These are phyloP conservation scores for Halocynthia aurantium DNA, from an alignment of 23 tunicate species.

Conservation along the genomic window DNA sequence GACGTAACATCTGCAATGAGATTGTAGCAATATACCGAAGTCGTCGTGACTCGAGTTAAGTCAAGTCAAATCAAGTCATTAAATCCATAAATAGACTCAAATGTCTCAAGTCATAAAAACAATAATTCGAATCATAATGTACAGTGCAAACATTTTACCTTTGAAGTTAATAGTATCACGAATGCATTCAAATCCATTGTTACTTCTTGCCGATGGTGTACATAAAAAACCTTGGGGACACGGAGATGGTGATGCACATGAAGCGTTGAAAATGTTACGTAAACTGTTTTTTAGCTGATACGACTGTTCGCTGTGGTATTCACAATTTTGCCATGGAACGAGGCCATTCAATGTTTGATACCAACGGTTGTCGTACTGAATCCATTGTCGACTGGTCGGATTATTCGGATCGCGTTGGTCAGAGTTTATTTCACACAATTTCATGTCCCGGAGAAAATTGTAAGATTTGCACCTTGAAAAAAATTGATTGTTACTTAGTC, in stretches of 20 bases:
- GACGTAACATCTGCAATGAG: constrained; percentile 5
- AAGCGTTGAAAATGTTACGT: background rate
- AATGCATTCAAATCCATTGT: constrained; percentile 1
- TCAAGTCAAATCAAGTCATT: too few species aligned
- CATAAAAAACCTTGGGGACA: background rate
- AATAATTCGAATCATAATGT: too few species aligned
- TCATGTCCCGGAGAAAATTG: background rate
- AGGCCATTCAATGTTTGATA: constrained; percentile 3
- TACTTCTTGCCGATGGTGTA: background rate
- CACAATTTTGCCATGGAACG: background rate
- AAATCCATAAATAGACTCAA: too few species aligned
- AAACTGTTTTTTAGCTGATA: background rate
- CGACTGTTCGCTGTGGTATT: constrained; percentile 2
- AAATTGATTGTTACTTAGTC: too few species aligned
- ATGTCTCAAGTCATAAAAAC: too few species aligned
- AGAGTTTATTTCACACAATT: constrained; percentile 12
- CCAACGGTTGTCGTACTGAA: constrained; percentile 9
- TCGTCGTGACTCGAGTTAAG: too few species aligned
- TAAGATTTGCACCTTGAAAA: constrained; percentile 11
- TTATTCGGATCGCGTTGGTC: background rate
- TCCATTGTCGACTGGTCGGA: background rate
- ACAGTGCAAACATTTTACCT: background rate
- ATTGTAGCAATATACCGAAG: background rate
- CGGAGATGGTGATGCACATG: background rate
- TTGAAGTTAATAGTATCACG: background rate